Evolutionary conservation across 2,888 invertebrate species (phyloP).

Genomic region (Calliopum simillimum): DNA sequence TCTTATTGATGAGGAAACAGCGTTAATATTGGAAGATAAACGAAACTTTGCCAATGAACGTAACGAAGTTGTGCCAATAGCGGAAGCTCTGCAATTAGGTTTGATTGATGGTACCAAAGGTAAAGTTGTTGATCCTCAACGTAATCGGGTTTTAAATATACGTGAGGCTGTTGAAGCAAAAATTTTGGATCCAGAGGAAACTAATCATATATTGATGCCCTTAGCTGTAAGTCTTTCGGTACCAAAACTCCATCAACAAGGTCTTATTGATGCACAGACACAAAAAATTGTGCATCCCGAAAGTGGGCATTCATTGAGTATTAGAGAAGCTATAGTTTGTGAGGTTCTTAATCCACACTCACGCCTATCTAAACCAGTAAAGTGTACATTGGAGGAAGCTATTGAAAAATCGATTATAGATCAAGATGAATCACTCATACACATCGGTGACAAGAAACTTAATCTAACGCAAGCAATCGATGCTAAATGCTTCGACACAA

Average conservation of each 20-base stretch:
- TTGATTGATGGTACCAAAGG: slow-evolving; percentile 81
- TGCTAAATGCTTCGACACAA: slow-evolving; percentile 72
- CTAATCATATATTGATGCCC: slow-evolving; percentile 82
- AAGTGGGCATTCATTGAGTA: slow-evolving; percentile 81
- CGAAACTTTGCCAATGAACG: slow-evolving; percentile 71
- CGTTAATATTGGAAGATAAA: slow-evolving; percentile 75
- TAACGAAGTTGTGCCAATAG: slow-evolving; percentile 76
- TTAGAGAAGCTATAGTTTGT: slow-evolving; percentile 87
- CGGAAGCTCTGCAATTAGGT: slow-evolving; percentile 79
- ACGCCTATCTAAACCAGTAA: slow-evolving; percentile 74
- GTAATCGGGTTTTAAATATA: slow-evolving; percentile 83
- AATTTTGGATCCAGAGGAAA: slow-evolving; percentile 81
- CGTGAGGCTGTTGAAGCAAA: slow-evolving; percentile 87
- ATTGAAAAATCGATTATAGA: slow-evolving; percentile 79
- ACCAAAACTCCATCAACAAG: slow-evolving; percentile 87
- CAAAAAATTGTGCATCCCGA: slow-evolving; percentile 88
- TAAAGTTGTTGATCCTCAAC: slow-evolving; percentile 84
- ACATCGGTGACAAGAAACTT: slow-evolving; percentile 73
- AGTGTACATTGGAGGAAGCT: slow-evolving; percentile 81
- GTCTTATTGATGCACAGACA: slow-evolving; percentile 79
- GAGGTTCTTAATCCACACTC: slow-evolving; percentile 89
- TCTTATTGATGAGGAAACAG: slow-evolving; percentile 82
- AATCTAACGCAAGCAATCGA: slow-evolving; percentile 80
- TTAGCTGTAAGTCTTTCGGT: slow-evolving; percentile 84
- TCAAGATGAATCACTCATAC: slow-evolving; percentile 76